Evolutionary conservation across 1,140 invertebrate genomes (phyloP), one percentile per base, ranked within the genome.

Genomic region (Heliconius congener): DNA sequence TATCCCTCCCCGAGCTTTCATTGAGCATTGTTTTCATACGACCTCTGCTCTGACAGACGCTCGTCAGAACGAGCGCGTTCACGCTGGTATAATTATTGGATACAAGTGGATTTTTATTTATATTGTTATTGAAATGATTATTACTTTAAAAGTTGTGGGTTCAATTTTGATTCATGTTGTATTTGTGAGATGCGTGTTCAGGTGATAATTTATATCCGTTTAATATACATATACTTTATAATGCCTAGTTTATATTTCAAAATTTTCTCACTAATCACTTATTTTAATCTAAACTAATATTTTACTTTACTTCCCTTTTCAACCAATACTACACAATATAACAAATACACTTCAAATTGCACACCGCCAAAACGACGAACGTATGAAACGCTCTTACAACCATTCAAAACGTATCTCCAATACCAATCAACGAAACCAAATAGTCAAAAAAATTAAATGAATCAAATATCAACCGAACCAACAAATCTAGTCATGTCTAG

Each of bases 11-110:
- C 76, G 70, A 77, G 71, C 80, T 81, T 81, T 81, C 80, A 81
- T 81, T 81, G 80, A 81, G 80, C 77, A 81, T 81, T 81, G 80
- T 81, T 77, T 81, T 76, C 46, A 55, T 52, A 55, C 77, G 80
- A 81, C 80, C 80, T 78, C 77, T 78, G 66, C 80, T 75, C 77
- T 76, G 66, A 78, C 76, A 39, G 76, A 13, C 37, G 19, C 37
- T 78, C 76, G 16, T 81, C 80, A 81, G 34, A 78, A 50, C 52
- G 73, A 78, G 73, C 77, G 80, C 80, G 30, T 60, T 52, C 71
- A 42, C 66, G 71, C 60, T 23, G 8, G 18, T 19, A 6, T 57
- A 57, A 57, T 57, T n/a, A 72, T 72, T 72, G 19, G 19, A 39
- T 72, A 27, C 70, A 71, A 9, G 6, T n/a, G 23, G 27, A 66